Evolutionary conservation across 2,797 vertebrate genomes (phyloP).

Genomic region (Rhinophrynus dorsalis): DNA sequence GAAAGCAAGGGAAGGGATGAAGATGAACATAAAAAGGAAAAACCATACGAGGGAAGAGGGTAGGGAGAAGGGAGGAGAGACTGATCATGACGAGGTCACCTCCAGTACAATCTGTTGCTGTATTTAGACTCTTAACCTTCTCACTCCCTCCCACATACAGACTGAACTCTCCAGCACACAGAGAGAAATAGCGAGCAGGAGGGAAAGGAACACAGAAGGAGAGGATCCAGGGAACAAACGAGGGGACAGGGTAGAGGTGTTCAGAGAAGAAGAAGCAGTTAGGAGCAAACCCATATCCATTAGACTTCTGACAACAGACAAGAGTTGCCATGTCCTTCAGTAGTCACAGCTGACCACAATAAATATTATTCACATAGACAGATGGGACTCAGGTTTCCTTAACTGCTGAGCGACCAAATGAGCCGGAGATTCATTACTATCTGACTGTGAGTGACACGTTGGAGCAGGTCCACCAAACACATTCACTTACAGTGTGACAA

Average conservation of each 20-base stretch:
- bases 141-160: slow-evolving; percentile 31
- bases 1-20: neutral
- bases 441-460: too few species aligned
- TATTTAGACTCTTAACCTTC: slow-evolving; percentile 36
- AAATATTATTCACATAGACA: slow-evolving; percentile 23
- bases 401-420: slow-evolving; percentile 24
- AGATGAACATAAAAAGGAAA: slow-evolving; percentile 33
- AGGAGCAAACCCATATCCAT: slow-evolving; percentile 2
- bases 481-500: too few species aligned
- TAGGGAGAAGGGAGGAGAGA: slow-evolving; percentile 12
- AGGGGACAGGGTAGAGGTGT: neutral
- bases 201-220: neutral
- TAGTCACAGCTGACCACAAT: slow-evolving; percentile 8
- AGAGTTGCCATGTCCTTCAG: slow-evolving; percentile 35
- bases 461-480: too few species aligned
- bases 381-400: slow-evolving; percentile 26
- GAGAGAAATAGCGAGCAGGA: neutral
- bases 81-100: slow-evolving; percentile 32
- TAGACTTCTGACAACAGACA: slow-evolving; percentile 30
- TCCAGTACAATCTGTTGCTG: slow-evolving; percentile 41
- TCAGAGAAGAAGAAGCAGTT: neutral
- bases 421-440: neutral
- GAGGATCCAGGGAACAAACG: neutral
- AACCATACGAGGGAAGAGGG: slow-evolving; percentile 18
- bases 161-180: slow-evolving; percentile 10